A percentile compares a stretch with the other conserved stretches of the same genome.
Conservation (phyloP, 1,140 invertebrate genomes). For the Whitmania pigra region DNA sequence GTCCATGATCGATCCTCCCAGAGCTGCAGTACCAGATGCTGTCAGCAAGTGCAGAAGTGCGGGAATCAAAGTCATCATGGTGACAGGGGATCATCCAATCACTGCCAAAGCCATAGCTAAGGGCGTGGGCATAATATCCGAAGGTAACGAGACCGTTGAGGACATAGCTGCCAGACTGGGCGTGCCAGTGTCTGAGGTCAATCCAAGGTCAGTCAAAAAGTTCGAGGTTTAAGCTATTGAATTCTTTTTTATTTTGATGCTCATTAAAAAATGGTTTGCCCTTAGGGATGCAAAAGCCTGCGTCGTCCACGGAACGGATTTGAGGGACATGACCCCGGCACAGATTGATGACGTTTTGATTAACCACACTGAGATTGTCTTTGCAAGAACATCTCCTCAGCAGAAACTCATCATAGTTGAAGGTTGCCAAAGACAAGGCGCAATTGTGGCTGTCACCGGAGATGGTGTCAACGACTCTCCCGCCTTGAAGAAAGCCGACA, state of each 20-base stretch:
- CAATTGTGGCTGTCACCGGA: conserved; percentile 87
- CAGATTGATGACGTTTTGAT: conserved; percentile 77
- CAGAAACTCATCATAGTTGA: conserved; percentile 97
- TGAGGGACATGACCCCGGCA: conserved; percentile 70
- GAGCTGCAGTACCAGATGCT: conserved; percentile 65
- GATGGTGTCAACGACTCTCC: conserved; percentile 90
- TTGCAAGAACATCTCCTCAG: conserved; percentile 90
- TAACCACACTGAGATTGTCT: conserved; percentile 92
- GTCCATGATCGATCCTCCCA: conserved; percentile 93
- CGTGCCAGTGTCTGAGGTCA: conserved; percentile 64
- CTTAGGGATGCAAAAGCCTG: conserved; percentile 68
- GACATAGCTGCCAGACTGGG: conserved; percentile 82
- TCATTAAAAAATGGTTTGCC: neutral
- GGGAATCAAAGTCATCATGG: conserved; percentile 67
- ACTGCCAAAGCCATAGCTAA: conserved; percentile 64
- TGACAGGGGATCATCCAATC: conserved; percentile 66
- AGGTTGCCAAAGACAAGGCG: conserved; percentile 74
- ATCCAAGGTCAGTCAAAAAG: conserved; percentile 5
- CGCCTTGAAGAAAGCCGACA: conserved; percentile 89
- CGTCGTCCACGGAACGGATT: conserved; percentile 81
- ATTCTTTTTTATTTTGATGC: no score
- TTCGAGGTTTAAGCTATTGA: no score
- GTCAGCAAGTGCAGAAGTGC: conserved; percentile 96
- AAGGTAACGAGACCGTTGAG: conserved; percentile 71
- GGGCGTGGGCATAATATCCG: conserved; percentile 56